These are phyloP conservation scores for Andinoacara biseriatus DNA, from an alignment of 2,113 vertebrate species.

Conservation along the genomic window DNA sequence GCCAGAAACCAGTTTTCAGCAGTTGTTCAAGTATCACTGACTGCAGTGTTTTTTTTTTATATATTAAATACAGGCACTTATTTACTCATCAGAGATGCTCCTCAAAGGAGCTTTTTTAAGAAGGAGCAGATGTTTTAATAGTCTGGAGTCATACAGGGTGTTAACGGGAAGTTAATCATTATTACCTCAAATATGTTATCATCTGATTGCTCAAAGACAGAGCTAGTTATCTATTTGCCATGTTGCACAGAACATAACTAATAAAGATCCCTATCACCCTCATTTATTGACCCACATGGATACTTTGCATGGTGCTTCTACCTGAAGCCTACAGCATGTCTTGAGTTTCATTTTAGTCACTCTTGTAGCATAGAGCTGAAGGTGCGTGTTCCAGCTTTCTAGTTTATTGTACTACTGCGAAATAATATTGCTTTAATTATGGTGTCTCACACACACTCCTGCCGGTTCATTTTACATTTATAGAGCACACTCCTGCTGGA, in stretches of 20 bases:
- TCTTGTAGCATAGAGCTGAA: neutral
- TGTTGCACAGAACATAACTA: neutral
- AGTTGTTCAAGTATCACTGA: neutral
- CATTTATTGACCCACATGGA: neutral
- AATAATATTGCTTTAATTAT: neutral
- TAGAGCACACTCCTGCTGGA: neutral
- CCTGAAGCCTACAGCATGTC: neutral
- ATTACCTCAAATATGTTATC: neutral
- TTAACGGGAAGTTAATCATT: constrained; percentile 56
- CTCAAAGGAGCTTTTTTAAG: neutral
- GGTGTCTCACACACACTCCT: neutral
- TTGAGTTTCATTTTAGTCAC: neutral
- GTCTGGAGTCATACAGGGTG: neutral
- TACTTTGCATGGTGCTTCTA: neutral
- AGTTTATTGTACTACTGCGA: neutral
- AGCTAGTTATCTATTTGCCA: neutral
- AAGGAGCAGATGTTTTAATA: constrained; percentile 16
- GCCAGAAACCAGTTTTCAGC: neutral
- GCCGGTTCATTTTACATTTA: neutral
- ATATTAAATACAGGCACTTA: neutral
- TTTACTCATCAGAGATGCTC: constrained; percentile 23
- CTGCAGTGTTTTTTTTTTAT: neutral
- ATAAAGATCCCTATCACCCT: neutral
- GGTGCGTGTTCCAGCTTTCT: neutral
- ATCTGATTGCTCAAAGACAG: neutral